A percentile compares a stretch with the other conserved stretches of the same genome.
Conservation (phyloP, 2,797 vertebrate species). For the Cichlasoma orientale region DNA sequence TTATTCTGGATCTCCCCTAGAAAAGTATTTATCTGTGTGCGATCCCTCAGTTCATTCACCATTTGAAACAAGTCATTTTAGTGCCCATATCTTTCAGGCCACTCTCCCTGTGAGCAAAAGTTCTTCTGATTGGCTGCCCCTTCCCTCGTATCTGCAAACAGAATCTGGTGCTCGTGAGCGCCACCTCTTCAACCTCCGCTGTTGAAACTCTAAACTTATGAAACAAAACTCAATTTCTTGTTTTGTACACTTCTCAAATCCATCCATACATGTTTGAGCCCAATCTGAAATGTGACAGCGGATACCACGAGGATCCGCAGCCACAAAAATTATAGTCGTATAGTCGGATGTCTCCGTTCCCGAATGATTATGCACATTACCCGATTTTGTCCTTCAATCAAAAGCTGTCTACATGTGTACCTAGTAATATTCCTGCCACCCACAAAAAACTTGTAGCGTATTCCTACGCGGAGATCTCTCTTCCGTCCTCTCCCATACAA, state of each 20-base stretch:
- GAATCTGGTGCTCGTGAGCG: not conserved
- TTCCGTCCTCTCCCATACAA: not conserved
- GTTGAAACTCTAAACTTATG: not conserved
- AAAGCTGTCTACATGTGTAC: not conserved
- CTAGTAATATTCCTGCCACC: not conserved
- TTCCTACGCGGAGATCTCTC: not conserved
- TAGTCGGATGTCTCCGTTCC: not conserved
- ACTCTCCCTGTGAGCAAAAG: not conserved
- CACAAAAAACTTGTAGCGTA: not conserved
- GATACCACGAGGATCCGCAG: too few species aligned
- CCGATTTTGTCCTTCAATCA: not conserved
- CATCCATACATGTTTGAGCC: too few species aligned
- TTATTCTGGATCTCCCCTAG: not conserved
- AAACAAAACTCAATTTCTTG: not conserved
- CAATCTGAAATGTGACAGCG: too few species aligned
- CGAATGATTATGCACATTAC: not conserved
- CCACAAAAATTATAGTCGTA: too few species aligned
- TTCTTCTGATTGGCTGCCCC: not conserved
- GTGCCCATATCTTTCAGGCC: not conserved
- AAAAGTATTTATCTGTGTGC: not conserved
- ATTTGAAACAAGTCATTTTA: not conserved
- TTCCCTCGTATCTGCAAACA: not conserved
- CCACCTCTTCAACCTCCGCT: not conserved
- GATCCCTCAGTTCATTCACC: not conserved
- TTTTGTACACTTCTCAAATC: slow-evolving; percentile 1